phyloP scores from a whole-genome alignment of 2,797 vertebrate species.

The Caiman crocodilus region DNA sequence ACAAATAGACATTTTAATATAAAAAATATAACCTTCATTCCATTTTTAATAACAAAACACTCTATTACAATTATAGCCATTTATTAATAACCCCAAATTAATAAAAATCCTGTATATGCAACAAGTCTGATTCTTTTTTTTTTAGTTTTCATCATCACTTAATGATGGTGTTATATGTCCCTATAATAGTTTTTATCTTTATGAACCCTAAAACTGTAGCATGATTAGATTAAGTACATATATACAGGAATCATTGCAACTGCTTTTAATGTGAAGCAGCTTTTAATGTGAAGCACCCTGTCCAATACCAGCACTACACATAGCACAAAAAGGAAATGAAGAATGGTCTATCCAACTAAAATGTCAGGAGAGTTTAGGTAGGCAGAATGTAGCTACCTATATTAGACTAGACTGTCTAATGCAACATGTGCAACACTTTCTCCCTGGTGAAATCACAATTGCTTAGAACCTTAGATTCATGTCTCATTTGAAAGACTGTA shows the following conservation, averaged over 20 bases:
- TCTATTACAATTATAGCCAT: conserved; percentile 30
- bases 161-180: conserved; percentile 36
- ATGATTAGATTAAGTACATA: background rate
- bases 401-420: background rate
- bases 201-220: conserved; percentile 7
- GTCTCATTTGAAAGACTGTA: background rate
- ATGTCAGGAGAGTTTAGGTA: background rate
- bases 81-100: conserved; percentile 60
- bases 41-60: conserved; percentile 20
- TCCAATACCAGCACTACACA: background rate
- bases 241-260: background rate
- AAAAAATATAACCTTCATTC: conserved; percentile 53
- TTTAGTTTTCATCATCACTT: conserved; percentile 48
- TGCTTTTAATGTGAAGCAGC: background rate
- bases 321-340: background rate
- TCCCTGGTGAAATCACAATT: background rate
- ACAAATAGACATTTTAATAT: conserved; percentile 60
- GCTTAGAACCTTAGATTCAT: background rate
- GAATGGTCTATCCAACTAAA: background rate
- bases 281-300: background rate
- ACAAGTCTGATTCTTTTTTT: background rate
- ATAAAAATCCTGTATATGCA: conserved; percentile 14
- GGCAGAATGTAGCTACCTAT: background rate
- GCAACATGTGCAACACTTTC: background rate
- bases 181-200: conserved; percentile 42